Evolutionary conservation across 2,113 vertebrate species (phyloP).

Genomic region (Cinclus mexicanus): DNA sequence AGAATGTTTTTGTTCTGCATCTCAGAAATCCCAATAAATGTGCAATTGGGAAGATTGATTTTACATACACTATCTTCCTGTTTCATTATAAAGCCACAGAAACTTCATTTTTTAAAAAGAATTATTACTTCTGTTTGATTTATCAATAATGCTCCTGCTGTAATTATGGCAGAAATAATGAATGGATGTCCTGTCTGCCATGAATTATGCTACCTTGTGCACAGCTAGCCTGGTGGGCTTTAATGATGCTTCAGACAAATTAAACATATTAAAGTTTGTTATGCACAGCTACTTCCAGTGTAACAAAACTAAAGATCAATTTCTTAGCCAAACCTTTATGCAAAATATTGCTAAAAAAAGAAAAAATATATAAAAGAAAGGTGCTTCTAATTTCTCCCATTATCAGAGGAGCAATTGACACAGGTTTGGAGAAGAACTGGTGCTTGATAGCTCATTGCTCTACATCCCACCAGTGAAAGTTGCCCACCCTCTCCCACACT

Average conservation of each 20-base stretch:
- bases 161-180: conserved; percentile 76
- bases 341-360: conserved; percentile 6
- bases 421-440: not conserved
- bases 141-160: conserved; percentile 70
- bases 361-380: not conserved
- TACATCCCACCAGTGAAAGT: not conserved
- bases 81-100: conserved; percentile 47
- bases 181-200: conserved; percentile 70
- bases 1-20: conserved; percentile 24
- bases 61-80: conserved; percentile 41
- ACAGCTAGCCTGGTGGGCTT: conserved; percentile 43
- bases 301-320: not conserved
- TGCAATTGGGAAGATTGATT: conserved; percentile 13
- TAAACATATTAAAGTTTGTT: conserved; percentile 59
- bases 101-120: conserved; percentile 39
- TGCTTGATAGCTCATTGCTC: not conserved
- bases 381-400: not conserved
- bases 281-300: conserved; percentile 24
- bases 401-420: not conserved
- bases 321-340: conserved; percentile 30
- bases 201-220: conserved; percentile 63
- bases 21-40: not conserved
- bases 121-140: conserved; percentile 70
- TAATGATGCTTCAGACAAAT: conserved; percentile 68
- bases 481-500: not conserved